Conservation (phyloP, 2,888 invertebrate species). For the Nesidiocoris tenuis region DNA sequence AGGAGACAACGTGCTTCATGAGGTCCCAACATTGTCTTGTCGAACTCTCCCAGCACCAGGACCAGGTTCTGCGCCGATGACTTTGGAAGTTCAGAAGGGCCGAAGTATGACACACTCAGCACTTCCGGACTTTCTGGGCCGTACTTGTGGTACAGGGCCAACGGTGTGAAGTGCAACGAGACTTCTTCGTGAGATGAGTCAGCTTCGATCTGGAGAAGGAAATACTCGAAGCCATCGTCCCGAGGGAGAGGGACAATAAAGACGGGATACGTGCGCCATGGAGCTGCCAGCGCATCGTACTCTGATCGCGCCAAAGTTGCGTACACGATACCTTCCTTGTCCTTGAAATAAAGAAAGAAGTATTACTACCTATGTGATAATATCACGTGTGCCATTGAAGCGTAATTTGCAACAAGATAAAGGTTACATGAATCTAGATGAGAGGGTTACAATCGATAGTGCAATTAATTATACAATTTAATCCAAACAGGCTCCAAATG, state of each 20-base stretch:
- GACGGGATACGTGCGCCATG: slow-evolving; percentile 63
- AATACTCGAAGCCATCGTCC: slow-evolving; percentile 81
- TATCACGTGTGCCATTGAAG: no score
- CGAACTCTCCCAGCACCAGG: slow-evolving; percentile 83
- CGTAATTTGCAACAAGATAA: no score
- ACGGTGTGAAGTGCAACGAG: slow-evolving; percentile 71
- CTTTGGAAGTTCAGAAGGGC: slow-evolving; percentile 62
- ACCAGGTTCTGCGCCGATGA: slow-evolving; percentile 64
- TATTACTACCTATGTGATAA: no score
- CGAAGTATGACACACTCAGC: slow-evolving; percentile 73
- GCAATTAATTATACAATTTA: no score
- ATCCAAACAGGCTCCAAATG: no score
- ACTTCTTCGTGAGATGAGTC: slow-evolving; percentile 59
- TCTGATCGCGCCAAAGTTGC: slow-evolving; percentile 67
- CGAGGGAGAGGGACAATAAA: slow-evolving; percentile 81
- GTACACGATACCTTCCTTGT: slow-evolving; percentile 73
- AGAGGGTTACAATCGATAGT: no score
- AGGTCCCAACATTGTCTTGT: slow-evolving; percentile 70
- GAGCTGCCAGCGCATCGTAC: slow-evolving; percentile 62
- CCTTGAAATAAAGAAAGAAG: no score
- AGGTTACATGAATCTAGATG: no score
- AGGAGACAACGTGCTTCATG: slow-evolving; percentile 83
- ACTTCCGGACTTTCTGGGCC: slow-evolving; percentile 88
- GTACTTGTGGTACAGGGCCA: slow-evolving; percentile 80
- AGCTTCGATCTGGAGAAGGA: slow-evolving; percentile 71